Evolutionary conservation across 2,888 invertebrate species (phyloP).

Genomic region (Oscheius sp.): DNA sequence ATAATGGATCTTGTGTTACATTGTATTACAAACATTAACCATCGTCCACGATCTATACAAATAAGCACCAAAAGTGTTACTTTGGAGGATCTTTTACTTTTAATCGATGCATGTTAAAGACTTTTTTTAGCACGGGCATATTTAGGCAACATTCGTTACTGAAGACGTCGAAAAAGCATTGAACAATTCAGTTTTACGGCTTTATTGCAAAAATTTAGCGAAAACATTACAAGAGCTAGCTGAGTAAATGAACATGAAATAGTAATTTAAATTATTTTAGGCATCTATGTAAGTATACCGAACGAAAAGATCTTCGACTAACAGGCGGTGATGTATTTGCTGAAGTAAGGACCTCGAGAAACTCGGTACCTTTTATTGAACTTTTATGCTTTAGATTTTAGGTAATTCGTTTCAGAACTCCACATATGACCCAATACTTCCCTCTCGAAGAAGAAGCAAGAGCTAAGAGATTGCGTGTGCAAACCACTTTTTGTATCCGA

Average conservation of each 20-base stretch:
- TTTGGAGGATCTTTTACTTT: background rate
- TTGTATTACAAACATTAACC: conserved; percentile 3
- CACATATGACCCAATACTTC: background rate
- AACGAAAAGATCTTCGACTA: background rate
- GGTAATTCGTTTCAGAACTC: background rate
- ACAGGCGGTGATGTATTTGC: background rate
- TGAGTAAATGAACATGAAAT: background rate
- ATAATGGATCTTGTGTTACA: background rate
- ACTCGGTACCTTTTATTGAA: background rate
- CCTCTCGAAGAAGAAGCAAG: background rate
- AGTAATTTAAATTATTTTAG: background rate
- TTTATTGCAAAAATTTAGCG: background rate
- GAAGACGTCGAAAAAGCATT: background rate
- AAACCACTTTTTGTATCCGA: background rate
- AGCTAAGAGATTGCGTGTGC: background rate
- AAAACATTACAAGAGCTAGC: background rate
- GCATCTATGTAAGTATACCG: background rate
- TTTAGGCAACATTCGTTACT: background rate
- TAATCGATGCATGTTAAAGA: background rate
- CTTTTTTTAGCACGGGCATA: background rate
- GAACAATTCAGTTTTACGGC: background rate
- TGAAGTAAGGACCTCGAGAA: background rate
- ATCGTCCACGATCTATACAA: background rate
- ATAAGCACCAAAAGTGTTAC: background rate
- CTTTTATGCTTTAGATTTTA: background rate